Evolutionary conservation across 2,113 vertebrate species (phyloP), one percentile per base, ranked within the genome.

Genomic region (Percopsis transmontana): DNA sequence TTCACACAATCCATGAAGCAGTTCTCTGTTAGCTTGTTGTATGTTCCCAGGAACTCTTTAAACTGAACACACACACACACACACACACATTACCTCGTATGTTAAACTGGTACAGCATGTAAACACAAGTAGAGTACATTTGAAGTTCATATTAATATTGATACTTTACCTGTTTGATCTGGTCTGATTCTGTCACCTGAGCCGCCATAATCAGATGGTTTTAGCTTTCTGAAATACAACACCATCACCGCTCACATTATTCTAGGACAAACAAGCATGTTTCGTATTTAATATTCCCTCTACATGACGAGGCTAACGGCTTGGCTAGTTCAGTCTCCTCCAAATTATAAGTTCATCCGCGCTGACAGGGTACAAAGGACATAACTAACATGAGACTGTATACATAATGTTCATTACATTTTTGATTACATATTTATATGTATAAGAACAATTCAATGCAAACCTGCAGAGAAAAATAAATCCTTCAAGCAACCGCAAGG

Each of bases 1-100:
- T 95, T 97, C 69, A 99, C 94, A 59, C 97, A 99, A 79, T 98
- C 96, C 92, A 99, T 88, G 68, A 99, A 99, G 79, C 97, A 99
- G 85, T 93, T 98, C 82, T 99, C 97, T 45, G 97, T 99, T 74
- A 99, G 90, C 87, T 95, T 98, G 90, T 99, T 99, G 89, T 99
- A 99, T 0, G 97, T 99, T 68, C 96, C 96, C 84, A 99, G 92
- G 83, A 99, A 99, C 87, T 99, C 97, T 68, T 95, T 98, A 79
- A 99, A 99, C 97, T 99, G 87, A 13, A 11, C 63, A 73, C 7
- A 33, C 18, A 58, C 27, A 57, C 15, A 56, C 15, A 18, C 15
- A 13, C 13, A 54, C 52, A 54, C 4, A 54, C 27, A 53, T 47
- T 48, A 16, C 27, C 27, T 33, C 8, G 27, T 33, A 33, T 4